Evolutionary conservation across 2,888 invertebrate genomes (phyloP), one percentile per base, ranked within the genome.

Genomic region (Heliconius charithonia): DNA sequence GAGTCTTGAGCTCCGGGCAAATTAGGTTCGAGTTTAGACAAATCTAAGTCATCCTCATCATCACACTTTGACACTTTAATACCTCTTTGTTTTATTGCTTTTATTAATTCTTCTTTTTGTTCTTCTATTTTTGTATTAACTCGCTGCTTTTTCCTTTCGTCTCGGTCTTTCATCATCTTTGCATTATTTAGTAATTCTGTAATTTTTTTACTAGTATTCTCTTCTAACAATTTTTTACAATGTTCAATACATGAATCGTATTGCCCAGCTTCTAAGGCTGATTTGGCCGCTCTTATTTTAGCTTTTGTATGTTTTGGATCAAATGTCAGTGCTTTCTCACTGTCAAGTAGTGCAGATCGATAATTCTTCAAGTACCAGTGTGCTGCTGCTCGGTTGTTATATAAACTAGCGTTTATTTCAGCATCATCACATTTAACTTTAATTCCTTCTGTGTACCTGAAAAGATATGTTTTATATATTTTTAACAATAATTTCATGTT

Each of bases 341-440:
- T 97, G 89, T 99, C 99, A 81, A 93, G 95, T 25, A 98, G 92
- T 16, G 98, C 95, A 4, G 98, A 98, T 84, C 97, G 94, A 90
- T 96, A 97, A 89, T 98, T 98, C 90, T 98, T 96, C 51, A 99
- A 89, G 88, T 97, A 97, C 89, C 96, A 98, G 86, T 99, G 97
- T 0, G 98, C 96, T 0, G 99, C 98, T 2, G 99, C 97, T 81
- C 99, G 96, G 89, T 99, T 99, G 85, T 98, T 98, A 86, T 98
- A 97, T 22, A 99, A 95, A 80, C 97, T 96, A 12, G 98, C 97
- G 87, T 97, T 97, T 2, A 99, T 90, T 83, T 97, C 96, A 0
- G 92, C 87, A 82, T 96, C 93, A 83, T 97, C 95, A 89, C 97
- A 97, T 85, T 97, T 97, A 4, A 96, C 95, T 90, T 97, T 97